Base-by-base conservation (phyloP, 2,888 invertebrate species). In the Cybosia mesomella region DNA sequence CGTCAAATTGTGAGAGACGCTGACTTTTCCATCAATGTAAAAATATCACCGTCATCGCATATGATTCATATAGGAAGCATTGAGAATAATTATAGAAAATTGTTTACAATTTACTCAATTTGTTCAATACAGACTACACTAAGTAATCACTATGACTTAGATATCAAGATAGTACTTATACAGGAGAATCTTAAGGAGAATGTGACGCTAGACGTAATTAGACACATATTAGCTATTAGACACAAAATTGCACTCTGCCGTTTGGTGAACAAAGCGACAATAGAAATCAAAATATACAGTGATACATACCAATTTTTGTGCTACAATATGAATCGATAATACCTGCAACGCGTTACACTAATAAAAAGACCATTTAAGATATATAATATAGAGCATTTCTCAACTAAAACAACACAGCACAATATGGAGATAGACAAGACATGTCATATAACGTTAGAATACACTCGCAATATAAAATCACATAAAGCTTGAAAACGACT, bases 101-200 rank as follows among this genome's bases (percentile, higher is more conserved):
- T 64, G 55, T 55, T 64, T 24, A 55, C 64, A 54, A 28, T 54
- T 64, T 57, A 24, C n/a, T 13, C 57, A 64, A 64, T 39, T 39
- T 39, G n/a, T 55, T 64, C 15, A 57, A 36, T 55, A 64, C 64
- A 57, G 64, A 64, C 24, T 55, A 55, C 84, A 85, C 86, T 87
- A 87, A 86, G 85, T 85, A 87, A 89, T 86, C 83, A 85, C 91
- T 92, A 94, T 91, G 92, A 94, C 93, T 92, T 92, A 94, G 91
- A 89, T 90, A 89, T 87, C 87, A 86, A 91, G 87, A 89, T 85
- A 89, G 80, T 83, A 87, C 90, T 91, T 91, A 92, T 58, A 79
- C 89, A 91, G 87, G 85, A 87, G 84, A 89, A 89, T 88, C 86
- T 89, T 89, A 89, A 87, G 87, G 83, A 81, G 79, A 83, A 80